Base-by-base conservation (phyloP, 2,113 vertebrate genomes). In the Amphilophus citrinellus region DNA sequence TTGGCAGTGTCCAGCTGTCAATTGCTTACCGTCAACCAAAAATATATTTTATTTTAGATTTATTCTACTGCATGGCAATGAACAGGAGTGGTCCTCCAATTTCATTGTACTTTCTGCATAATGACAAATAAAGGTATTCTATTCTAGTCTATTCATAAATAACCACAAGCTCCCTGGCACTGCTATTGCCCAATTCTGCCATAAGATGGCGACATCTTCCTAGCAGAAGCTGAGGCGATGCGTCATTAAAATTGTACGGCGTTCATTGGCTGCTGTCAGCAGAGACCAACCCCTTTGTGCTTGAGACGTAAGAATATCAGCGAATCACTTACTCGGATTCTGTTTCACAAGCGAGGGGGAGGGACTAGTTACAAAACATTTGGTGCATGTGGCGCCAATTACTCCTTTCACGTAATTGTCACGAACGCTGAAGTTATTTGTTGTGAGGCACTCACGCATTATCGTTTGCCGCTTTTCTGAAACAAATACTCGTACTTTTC, bases 281-380 rank as follows among this genome's bases (percentile, higher is more conserved):
- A 2, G 11, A 20, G 3, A 20, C 1, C 8, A 11, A 2, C 32
- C 73, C 15, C 32, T 13, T 32, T 7, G 1, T 18, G 3, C 0
- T 11, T n/a, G 62, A 42, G 32, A 79, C n/a, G 14, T 3, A 2
- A 1, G 1, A 2, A 2, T 1, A 9, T 3, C 2, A 71, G 68
- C 90, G 91, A 94, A 93, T 92, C 2, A 85, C 20, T 1, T 66
- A 18, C 61, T 5, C 2, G n/a, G 1, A 75, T 44, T 63, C 10
- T 47, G 76, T 93, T 93, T 82, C 82, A 66, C 84, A 90, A 87
- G 85, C 32, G 15, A 10, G 14, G 53, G 66, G 86, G 71, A 7
- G 76, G 88, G 57, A 13, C 47, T 77, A 15, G 53, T 92, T 93
- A 93, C 86, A 68, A 91, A 93, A 94, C 87, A 53, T 17, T 8